phyloP scores from a whole-genome alignment of 1,140 invertebrate species.

The Euwallacea similis region DNA sequence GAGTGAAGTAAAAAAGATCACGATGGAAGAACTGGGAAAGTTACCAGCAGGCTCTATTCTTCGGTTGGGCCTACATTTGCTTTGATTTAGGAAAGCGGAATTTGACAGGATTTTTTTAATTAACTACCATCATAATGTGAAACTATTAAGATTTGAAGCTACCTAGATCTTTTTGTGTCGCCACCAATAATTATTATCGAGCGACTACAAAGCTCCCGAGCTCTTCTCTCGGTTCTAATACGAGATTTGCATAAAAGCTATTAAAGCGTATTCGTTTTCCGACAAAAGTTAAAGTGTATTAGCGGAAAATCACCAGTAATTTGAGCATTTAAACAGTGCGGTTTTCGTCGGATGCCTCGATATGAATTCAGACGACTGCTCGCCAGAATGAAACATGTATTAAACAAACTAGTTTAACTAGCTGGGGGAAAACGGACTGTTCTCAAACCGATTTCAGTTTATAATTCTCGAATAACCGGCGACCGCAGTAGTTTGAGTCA shows the following conservation, averaged over 20 bases:
- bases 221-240: too few species aligned
- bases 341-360: conserved; percentile 12
- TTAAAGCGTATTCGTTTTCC: conserved; percentile 8
- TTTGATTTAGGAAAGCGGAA: too few species aligned
- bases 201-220: too few species aligned
- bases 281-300: conserved; percentile 10
- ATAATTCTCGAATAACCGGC: conserved; percentile 40
- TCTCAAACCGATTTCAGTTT: conserved; percentile 33
- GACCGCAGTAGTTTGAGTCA: conserved; percentile 31
- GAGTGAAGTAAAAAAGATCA: too few species aligned
- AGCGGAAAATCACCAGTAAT: conserved; percentile 18
- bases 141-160: too few species aligned
- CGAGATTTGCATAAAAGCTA: conserved; percentile 3
- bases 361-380: conserved; percentile 19
- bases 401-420: conserved; percentile 42
- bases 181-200: too few species aligned
- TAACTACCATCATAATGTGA: too few species aligned
- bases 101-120: too few species aligned
- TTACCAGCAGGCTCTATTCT: too few species aligned
- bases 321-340: conserved; percentile 11
- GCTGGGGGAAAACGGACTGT: conserved; percentile 13
- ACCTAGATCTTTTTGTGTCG: too few species aligned
- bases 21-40: too few species aligned
- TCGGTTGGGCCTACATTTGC: too few species aligned
- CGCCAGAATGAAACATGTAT: conserved; percentile 38